Base-by-base conservation (phyloP, 2,113 vertebrate species). In the Pseudorhombus dupliciocellatus region DNA sequence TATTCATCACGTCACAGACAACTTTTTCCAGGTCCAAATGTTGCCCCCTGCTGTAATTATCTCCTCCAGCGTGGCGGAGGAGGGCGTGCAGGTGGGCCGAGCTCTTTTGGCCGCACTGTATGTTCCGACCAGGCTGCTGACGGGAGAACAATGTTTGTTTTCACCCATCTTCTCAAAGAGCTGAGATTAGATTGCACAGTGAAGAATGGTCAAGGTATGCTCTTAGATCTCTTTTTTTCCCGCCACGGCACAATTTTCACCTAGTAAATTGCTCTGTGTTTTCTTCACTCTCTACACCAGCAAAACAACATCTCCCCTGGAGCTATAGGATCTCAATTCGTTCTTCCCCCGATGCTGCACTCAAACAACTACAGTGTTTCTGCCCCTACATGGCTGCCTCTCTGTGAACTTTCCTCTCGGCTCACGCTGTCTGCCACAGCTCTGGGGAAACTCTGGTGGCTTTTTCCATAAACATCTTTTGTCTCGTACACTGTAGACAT, bases 231-330 rank as follows among this genome's bases (percentile, higher is more conserved):
- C 28, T 76, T 30, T 79, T 20, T 28, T n/a, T 22, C 21, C 12
- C 12, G 3, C 66, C 73, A 69, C 77, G 73, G 81, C 68, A 84
- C 88, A 88, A 86, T 92, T 90, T 91, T 84, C 76, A 87, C 61
- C 60, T 42, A 83, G 84, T 87, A 91, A 92, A 93, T 93, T 92
- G 92, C 75, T 88, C 87, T 89, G 88, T 89, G 80, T 91, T 90
- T 87, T 80, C 79, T 65, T 86, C 86, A 26, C 66, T 88, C 78
- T 82, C 79, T 70, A 79, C 87, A 89, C 84, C 88, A 88, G 87
- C 87, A 86, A 77, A 87, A 88, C 88, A 87, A 87, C 83, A 84
- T 80, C 69, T 82, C 74, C 77, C 79, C 83, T 59, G 78, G 63
- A 90, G 90, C 84, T 81, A 68, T 62, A 77, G 70, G 81, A 84